A percentile compares a stretch with the other conserved stretches of the same genome.
Evolutionary conservation across 2,888 invertebrate species (phyloP).

Genomic region (Stenotaenia linearis): DNA sequence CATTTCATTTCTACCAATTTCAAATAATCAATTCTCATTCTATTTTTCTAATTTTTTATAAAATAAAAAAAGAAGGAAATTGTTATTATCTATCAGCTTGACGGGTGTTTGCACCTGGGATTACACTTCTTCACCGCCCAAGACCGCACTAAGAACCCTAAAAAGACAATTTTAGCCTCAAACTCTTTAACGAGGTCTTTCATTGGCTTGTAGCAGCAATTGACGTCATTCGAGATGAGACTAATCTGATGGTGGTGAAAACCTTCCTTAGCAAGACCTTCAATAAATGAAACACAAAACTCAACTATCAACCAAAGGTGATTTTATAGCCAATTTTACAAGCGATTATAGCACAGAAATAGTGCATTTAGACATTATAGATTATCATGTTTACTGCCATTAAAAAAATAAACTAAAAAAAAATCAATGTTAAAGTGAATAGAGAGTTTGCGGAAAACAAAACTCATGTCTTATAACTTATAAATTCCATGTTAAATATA

Average conservation of each 20-base stretch:
- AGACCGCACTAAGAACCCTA: background rate
- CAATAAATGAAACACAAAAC: conserved; percentile 6
- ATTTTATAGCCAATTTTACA: background rate
- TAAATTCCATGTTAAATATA: too few species aligned
- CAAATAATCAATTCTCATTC: background rate
- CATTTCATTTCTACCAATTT: background rate
- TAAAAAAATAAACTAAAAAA: background rate
- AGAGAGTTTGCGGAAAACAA: too few species aligned
- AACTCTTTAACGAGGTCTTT: conserved; percentile 3
- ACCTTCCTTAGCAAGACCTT: conserved; percentile 1
- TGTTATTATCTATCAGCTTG: background rate
- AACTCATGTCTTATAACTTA: too few species aligned
- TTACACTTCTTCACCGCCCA: background rate
- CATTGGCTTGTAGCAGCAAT: background rate
- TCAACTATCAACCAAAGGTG: background rate
- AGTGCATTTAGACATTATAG: background rate
- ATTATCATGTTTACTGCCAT: background rate
- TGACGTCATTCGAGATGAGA: background rate
- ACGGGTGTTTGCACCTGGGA: conserved; percentile 11
- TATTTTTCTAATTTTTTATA: background rate
- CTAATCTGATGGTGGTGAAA: background rate
- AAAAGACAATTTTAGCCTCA: conserved; percentile 8
- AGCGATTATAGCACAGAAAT: background rate
- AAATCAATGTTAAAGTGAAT: background rate
- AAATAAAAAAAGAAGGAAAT: background rate